Conservation (phyloP, 1,140 invertebrate genomes). For the Caerostris darwini region DNA sequence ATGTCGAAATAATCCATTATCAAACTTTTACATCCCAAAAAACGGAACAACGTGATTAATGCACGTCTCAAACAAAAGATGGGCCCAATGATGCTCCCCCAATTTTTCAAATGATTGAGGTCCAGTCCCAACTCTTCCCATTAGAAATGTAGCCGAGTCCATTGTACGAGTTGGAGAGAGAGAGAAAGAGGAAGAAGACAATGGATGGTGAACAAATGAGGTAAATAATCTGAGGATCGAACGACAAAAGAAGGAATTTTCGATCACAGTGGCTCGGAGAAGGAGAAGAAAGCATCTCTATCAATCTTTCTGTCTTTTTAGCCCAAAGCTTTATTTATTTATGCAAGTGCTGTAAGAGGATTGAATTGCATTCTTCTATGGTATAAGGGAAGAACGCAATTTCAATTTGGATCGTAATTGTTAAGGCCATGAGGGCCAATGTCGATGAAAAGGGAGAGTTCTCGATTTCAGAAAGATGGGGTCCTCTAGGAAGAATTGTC, state of each 20-base stretch:
- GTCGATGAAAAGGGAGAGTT: background rate
- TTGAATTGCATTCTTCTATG: background rate
- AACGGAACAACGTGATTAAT: constrained; percentile 19
- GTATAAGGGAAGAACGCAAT: background rate
- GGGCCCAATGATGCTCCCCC: background rate
- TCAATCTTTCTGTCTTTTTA: constrained; percentile 25
- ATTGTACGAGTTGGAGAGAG: background rate
- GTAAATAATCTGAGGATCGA: constrained; percentile 47
- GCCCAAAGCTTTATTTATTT: constrained; percentile 47
- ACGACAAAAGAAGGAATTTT: constrained; percentile 49
- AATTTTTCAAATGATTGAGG: constrained; percentile 25
- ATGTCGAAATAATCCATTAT: constrained; percentile 15
- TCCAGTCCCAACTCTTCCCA: background rate
- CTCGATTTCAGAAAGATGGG: background rate
- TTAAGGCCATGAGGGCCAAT: constrained; percentile 1
- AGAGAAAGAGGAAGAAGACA: constrained; percentile 8
- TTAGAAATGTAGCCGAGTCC: constrained; percentile 19
- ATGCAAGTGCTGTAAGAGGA: constrained; percentile 43
- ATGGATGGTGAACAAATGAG: constrained; percentile 42
- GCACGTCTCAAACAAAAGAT: constrained; percentile 43
- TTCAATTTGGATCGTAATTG: constrained; percentile 44
- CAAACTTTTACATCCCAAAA: constrained; percentile 26
- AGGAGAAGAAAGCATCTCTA: constrained; percentile 20
- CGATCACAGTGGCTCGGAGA: background rate
- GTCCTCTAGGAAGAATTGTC: background rate